Base-by-base conservation (phyloP, 1,140 invertebrate genomes). In the Battus philenor region DNA sequence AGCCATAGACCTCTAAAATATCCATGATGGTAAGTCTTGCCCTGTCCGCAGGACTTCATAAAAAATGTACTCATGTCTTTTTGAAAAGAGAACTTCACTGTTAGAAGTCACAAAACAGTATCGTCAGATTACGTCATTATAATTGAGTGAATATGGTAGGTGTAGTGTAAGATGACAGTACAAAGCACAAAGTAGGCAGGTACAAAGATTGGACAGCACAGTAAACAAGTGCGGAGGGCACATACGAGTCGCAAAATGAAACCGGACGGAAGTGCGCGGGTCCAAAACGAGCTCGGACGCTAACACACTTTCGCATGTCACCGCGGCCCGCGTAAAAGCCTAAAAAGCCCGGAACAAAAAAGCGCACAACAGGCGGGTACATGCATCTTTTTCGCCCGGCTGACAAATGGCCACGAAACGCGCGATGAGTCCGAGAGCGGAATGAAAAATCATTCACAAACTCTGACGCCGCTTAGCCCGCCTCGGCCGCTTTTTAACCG, bases 301-400 rank as follows among this genome's bases (percentile, higher is more conserved):
- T 81, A 84, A 84, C 80, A 81, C 72, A 80, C 74, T 84, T 81
- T 75, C 72, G 68, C 76, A 74, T 82, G 78, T 82, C 78, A 78
- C 79, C 82, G 76, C 70, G 68, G 70, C 60, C 16, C 66, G 59
- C 69, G 74, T 84, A 78, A 84, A 84, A 84, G 78, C 80, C 63
- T 69, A 74, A 80, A 80, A 80, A 74, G 63, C 44, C 45, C 50
- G 68, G 67, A 74, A 79, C 70, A 67, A 56, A 62, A 53, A 55
- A 59, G 52, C 31, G 49, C 51, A 56, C 59, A 60, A 65, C 59
- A 64, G 50, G 31, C 59, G 54, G 51, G 62, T 73, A 74, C 77
- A 79, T 78, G 76, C 80, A 75, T 84, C 80, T 81, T 76, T 76
- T 77, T 75, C 74, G 63, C 58, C 39, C 57, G 59, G 56, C 74